Evolutionary conservation across 2,797 vertebrate species (phyloP), one percentile per base, ranked within the genome.

Genomic region (Oryzias dopingdopingensis): DNA sequence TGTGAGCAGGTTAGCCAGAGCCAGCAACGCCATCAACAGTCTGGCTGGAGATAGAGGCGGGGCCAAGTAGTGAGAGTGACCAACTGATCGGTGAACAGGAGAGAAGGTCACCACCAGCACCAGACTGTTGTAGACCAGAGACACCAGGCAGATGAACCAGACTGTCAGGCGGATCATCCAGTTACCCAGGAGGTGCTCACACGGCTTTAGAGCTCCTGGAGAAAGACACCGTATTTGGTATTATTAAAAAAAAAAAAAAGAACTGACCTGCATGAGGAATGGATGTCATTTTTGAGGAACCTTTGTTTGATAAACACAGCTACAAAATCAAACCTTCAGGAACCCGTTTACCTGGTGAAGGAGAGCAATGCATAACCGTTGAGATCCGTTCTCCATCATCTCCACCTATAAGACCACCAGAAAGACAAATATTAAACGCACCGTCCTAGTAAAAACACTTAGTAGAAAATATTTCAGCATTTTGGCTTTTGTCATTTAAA

Each of bases 111-210:
- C 93, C 45, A 94, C 86, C 61, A 96, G 90, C 67, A 99, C 96
- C 77, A 98, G 86, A 62, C 93, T 85, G 86, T 99, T 99, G 82
- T 96, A 98, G 73, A 95, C 85, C 79, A 99, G 81, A 0, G 96
- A 93, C 62, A 96, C 93, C 84, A 98, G 86, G 86, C 97, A 98
- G 90, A 99, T 98, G 88, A 99, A 99, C 97, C 97, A 99, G 53
- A 99, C 95, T 0, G 96, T 98, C 70, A 98, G 92, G 49, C 96
- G 95, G 60, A 99, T 98, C 97, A 99, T 99, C 97, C 97, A 99
- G 89, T 95, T 99, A 61, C 97, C 96, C 74, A 99, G 85, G 63
- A 99, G 90, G 76, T 97, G 95, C 84, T 95, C 93, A 46, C 97
- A 99, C 15, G 97, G 97, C 86, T 99, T 99, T 82, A 99, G 98